These are phyloP conservation scores for Dicrostonyx torquatus DNA, from an alignment of 2,797 vertebrate genomes.

Conservation along the genomic window DNA sequence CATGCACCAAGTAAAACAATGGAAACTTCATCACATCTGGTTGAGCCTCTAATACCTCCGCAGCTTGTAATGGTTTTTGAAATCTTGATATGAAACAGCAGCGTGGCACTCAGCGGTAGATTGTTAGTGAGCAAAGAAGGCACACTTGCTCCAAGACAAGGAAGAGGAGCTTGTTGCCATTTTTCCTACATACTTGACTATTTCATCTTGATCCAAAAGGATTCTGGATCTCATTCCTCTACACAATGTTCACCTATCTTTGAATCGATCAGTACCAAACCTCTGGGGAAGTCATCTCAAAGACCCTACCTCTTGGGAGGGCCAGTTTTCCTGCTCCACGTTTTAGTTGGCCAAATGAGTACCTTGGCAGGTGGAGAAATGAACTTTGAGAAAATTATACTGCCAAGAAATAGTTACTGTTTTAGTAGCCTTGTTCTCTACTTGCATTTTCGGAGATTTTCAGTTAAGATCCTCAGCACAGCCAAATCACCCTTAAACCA, in stretches of 20 bases:
- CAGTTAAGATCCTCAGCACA: background rate
- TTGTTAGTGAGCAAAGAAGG: slow-evolving; percentile 59
- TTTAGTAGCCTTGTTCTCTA: background rate
- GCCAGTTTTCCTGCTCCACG: background rate
- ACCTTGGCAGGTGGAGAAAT: slow-evolving; percentile 21
- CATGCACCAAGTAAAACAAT: slow-evolving; percentile 83
- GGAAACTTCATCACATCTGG: slow-evolving; percentile 83
- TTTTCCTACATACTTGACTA: slow-evolving; percentile 47
- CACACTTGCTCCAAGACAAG: slow-evolving; percentile 59
- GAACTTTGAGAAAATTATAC: background rate
- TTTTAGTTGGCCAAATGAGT: background rate
- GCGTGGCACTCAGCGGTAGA: slow-evolving; percentile 63
- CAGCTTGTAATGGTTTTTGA: slow-evolving; percentile 81
- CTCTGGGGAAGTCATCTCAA: slow-evolving; percentile 12
- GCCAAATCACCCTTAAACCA: background rate
- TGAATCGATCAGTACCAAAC: background rate
- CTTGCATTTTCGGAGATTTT: background rate
- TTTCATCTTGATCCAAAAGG: slow-evolving; percentile 68
- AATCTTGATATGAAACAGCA: slow-evolving; percentile 83
- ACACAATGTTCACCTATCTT: background rate
- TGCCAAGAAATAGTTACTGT: background rate
- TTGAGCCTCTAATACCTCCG: slow-evolving; percentile 81
- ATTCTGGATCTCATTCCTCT: slow-evolving; percentile 8
- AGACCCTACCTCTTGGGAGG: background rate
- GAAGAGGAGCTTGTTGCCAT: slow-evolving; percentile 42